phyloP scores from a whole-genome alignment of 2,113 vertebrate species.

The Shinisaurus crocodilurus region DNA sequence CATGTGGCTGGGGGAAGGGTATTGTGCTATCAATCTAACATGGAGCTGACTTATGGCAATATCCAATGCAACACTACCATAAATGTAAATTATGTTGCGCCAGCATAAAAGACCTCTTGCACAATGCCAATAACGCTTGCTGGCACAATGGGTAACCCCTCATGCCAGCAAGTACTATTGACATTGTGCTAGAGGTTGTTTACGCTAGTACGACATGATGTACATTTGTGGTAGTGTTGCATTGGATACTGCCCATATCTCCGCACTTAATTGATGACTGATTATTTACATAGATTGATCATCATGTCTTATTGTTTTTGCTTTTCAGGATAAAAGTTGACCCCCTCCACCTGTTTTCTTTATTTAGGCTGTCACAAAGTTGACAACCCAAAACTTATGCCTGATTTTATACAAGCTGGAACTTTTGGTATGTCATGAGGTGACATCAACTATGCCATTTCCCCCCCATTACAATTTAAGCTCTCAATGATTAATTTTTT shows the following conservation, averaged over 20 bases:
- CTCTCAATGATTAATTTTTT: slow-evolving; percentile 38
- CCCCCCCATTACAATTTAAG: background rate
- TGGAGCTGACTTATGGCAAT: background rate
- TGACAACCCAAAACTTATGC: background rate
- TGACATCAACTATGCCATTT: background rate
- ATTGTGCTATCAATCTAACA: background rate
- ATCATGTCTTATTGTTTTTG: background rate
- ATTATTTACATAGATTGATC: background rate
- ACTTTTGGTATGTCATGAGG: background rate
- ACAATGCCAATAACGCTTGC: no score
- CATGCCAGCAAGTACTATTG: no score
- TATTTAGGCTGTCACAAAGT: background rate
- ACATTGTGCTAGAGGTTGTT: no score
- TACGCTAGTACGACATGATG: no score
- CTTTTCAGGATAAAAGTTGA: background rate
- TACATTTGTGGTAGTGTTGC: no score
- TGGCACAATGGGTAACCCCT: no score
- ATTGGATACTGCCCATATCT: no score
- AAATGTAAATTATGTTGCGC: no score
- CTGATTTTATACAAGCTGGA: background rate
- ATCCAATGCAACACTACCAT: no score
- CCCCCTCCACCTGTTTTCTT: background rate
- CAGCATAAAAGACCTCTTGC: no score
- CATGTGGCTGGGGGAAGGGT: no score
- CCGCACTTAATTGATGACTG: background rate